Percentiles rank a stretch among this genome's conserved stretches.
Evolutionary conservation across 2,888 invertebrate genomes (phyloP).

Genomic region (Atethmia centrago): DNA sequence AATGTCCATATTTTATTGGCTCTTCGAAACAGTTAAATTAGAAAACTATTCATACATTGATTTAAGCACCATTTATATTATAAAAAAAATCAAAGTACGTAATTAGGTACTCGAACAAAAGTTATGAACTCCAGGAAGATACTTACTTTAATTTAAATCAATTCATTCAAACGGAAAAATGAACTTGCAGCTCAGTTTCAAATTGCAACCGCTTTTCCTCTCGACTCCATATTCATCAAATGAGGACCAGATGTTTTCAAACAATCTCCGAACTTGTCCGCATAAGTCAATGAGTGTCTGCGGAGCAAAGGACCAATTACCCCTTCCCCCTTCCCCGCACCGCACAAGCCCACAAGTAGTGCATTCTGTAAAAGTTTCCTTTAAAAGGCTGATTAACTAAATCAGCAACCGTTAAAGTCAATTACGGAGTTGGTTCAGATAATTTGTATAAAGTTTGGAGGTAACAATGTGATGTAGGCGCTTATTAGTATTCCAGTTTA

Average conservation of each 20-base stretch:
- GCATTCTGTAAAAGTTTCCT: slow-evolving; percentile 57
- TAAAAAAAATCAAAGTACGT: neutral
- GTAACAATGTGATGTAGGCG: slow-evolving; percentile 29
- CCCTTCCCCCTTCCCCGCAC: neutral
- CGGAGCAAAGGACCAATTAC: slow-evolving; percentile 48
- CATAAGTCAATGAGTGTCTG: slow-evolving; percentile 58
- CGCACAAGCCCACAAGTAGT: slow-evolving; percentile 36
- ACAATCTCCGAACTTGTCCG: slow-evolving; percentile 49
- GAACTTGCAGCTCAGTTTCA: neutral
- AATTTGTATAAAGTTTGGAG: slow-evolving; percentile 60
- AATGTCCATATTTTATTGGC: neutral
- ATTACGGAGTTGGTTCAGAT: slow-evolving; percentile 53
- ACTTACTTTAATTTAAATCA: neutral
- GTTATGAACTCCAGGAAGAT: neutral
- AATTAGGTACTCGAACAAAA: neutral
- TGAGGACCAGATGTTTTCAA: slow-evolving; percentile 43
- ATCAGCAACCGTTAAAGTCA: slow-evolving; percentile 58
- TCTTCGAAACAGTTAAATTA: neutral
- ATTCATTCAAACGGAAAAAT: slow-evolving; percentile 6
- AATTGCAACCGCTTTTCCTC: slow-evolving; percentile 28
- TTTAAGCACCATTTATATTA: neutral
- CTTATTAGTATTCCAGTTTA: slow-evolving; percentile 44
- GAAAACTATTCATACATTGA: neutral
- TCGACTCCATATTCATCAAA: slow-evolving; percentile 26
- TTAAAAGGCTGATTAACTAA: slow-evolving; percentile 64